Base-by-base conservation (phyloP, 2,888 invertebrate species). In the Caenorhabditis panamensis region DNA sequence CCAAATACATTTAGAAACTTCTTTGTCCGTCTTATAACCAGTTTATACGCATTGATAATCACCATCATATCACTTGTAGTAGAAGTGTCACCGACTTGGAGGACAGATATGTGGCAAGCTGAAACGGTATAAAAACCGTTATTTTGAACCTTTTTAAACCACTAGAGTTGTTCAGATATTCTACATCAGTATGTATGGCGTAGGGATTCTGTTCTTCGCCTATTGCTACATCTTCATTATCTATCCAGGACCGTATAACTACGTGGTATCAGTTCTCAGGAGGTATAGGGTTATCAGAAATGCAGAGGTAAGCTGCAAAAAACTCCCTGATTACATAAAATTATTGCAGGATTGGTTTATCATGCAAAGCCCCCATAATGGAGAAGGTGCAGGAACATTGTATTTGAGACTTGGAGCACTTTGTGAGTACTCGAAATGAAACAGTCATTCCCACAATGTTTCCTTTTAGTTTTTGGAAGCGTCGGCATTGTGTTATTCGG, bases 401-500 rank as follows among this genome's bases (percentile, higher is more conserved):
- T 90, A 90, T 61, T 56, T 90, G 16, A 75, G 90, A 16, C 82
- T 90, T 2, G 90, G 90, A 36, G 89, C 88, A 18, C 72, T 90
- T 53, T 87, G 90, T 90, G 67, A 82, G 85, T 64, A 24, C 8
- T 20, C 22, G 8, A 18, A 22, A 37, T 64, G 9, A 37, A 63
- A 69, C 44, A 41, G 31, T n/a, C n/a, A n/a, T n/a, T n/a, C n/a
- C 20, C 16, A 11, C 16, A 13, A 37, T 13, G 6, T 13, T 37
- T 26, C 20, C 51, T 84, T 86, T 63, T 54, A 90, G 90, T 88
- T 69, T 90, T 90, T 61, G 90, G 90, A 53, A 87, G 88, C 56
- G 84, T 86, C 16, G 90, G 88, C n/a, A 87, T 88, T 20, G 89
- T 90, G 4, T 80, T 90, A 24, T 90, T 89, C 68, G 89, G 89